Percentiles rank a stretch among this genome's conserved stretches.
These are phyloP conservation scores for Sceloporus undulatus DNA, from an alignment of 2,113 vertebrate genomes.

Conservation along the genomic window DNA sequence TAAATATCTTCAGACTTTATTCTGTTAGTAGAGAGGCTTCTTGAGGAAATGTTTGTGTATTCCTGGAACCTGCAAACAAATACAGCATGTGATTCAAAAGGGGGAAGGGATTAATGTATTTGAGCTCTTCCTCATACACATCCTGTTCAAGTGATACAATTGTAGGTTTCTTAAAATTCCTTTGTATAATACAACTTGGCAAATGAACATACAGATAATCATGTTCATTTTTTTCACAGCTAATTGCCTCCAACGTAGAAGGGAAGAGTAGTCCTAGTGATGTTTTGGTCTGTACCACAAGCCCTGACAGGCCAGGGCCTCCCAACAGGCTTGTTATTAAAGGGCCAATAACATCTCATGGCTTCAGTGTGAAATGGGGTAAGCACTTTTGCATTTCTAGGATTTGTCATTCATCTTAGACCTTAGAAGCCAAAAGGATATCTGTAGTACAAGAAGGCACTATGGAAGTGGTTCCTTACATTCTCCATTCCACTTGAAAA, in stretches of 20 bases:
- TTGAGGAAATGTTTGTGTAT: not conserved
- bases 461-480: no score
- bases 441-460: no score
- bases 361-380: slow-evolving; percentile 96
- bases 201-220: not conserved
- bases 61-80: not conserved
- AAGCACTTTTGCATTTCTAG: slow-evolving; percentile 54
- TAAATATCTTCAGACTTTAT: no score
- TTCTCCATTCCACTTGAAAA: no score
- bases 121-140: no score
- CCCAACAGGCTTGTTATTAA: slow-evolving; percentile 86
- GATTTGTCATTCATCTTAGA: not conserved
- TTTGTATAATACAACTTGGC: not conserved
- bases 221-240: slow-evolving; percentile 77
- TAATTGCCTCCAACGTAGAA: slow-evolving; percentile 93
- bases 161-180: not conserved
- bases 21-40: not conserved
- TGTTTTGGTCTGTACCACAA: slow-evolving; percentile 94
- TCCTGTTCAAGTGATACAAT: not conserved
- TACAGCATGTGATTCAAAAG: not conserved
- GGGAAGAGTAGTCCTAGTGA: slow-evolving; percentile 95
- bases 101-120: no score
- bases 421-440: not conserved
- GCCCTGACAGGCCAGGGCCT: slow-evolving; percentile 93
- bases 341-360: slow-evolving; percentile 82